Evolutionary conservation across 2,888 invertebrate genomes (phyloP), one percentile per base, ranked within the genome.

Genomic region (Graphium colonna): DNA sequence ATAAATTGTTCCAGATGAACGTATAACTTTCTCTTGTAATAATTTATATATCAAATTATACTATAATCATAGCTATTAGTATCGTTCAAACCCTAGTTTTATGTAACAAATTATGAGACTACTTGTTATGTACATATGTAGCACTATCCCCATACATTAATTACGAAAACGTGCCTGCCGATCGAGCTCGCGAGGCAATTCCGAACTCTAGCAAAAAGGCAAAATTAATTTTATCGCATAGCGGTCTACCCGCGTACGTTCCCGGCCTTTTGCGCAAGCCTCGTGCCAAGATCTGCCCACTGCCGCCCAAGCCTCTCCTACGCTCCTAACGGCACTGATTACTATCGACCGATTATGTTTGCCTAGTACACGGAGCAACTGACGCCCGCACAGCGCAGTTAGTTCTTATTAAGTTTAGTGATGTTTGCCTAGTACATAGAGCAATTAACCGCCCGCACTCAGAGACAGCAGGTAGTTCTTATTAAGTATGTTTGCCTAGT

Each of bases 221-320:
- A 40, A 49, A 33, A 54, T 49, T 54, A 49, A 54, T 54, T 49
- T 40, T 44, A 39, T 49, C 49, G 33, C 48, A 18, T 47, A 26
- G 12, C 39, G 44, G 53, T 49, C 53, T 57, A n/a, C n/a, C n/a
- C n/a, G n/a, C n/a, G n/a, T 64, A 65, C 56, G 58, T 70, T 69
- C 67, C 70, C 71, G 79, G 77, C 75, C 52, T 52, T 64, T 79
- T 83, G 75, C 78, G 77, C 77, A 82, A 84, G 69, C 68, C 60
- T 61, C 64, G 67, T 74, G 79, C 82, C 85, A 84, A 83, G 82
- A 75, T 79, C 78, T 77, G 60, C 84, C 87, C 76, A 81, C 85
- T 63, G 64, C 56, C 69, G 69, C 73, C 78, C 74, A 73, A 61
- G 64, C 71, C 61, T 70, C 74, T 68, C 84, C 87, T 77, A 84